Evolutionary conservation across 1,140 invertebrate genomes (phyloP), one percentile per base, ranked within the genome.

Genomic region (Cataglyphis hispanica): DNA sequence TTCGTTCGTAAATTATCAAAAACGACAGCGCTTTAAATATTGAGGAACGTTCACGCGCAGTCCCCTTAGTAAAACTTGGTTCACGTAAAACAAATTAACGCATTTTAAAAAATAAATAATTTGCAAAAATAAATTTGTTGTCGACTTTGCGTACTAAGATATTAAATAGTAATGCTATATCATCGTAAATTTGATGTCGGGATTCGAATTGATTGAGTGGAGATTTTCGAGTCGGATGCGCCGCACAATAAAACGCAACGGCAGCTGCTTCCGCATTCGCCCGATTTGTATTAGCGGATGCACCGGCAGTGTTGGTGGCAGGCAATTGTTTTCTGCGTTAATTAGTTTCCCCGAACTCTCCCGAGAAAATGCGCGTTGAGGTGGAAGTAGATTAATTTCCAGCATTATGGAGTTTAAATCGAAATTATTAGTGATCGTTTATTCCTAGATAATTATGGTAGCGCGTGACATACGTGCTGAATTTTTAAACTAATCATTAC

Each of bases 331-430:
- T 70, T 53, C 46, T 53, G 46, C 67, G 43, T 70, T 53, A 53
- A 70, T 53, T 53, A 70, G 67, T 70, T 70, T 53, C 25, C 19
- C 46, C 16, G 22, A 70, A 46, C 66, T 69, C 40, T 25, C 67
- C 22, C 7, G 13, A 34, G 46, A 53, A 53, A 27, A 70, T 13
- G 19, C 67, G 27, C 67, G 13, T 43, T 16, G 5, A 10, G 27
- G 43, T 50, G 43, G 22, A 10, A 50, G 43, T 25, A 8, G 3
- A 31, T 70, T 70, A 34, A 70, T 70, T 31, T 70, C 40, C 66
- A 46, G 40, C 16, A 53, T 53, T 70, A 31, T 53, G 25, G 27
- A 70, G 25, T 70, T 70, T 50, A 53, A 53, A 70, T 70, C 22
- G 25, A 27, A 46, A 69, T 50, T 69, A 69, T 46, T 46, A 50